phyloP scores from a whole-genome alignment of 2,888 invertebrate species.

The Agonopterix heracliana region DNA sequence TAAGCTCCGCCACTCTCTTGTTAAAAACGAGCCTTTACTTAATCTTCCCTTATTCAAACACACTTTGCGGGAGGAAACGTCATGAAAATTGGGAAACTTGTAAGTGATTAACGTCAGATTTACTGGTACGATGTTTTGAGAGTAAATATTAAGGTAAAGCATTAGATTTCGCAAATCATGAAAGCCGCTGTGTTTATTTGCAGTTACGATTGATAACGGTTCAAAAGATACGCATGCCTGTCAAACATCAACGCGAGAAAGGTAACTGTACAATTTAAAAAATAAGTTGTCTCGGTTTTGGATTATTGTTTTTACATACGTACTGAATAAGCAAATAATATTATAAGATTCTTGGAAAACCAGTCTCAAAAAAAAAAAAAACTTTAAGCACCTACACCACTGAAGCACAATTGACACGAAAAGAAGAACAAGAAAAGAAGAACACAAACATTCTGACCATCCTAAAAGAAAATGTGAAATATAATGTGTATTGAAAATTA shows the following conservation, averaged over 20 bases:
- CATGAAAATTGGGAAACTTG: slow-evolving; percentile 45
- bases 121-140: slow-evolving; percentile 32
- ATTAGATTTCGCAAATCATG: slow-evolving; percentile 45
- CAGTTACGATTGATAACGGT: slow-evolving; percentile 35
- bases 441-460: no score
- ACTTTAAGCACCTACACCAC: no score
- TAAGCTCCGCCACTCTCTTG: slow-evolving; percentile 11
- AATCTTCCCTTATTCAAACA: background rate
- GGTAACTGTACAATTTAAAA: no score
- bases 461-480: no score
- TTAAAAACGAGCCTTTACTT: background rate
- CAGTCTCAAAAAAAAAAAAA: no score
- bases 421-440: no score
- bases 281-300: no score
- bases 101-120: slow-evolving; percentile 42
- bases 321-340: no score
- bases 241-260: slow-evolving; percentile 29
- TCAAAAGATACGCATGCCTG: slow-evolving; percentile 28
- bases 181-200: slow-evolving; percentile 36
- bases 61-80: slow-evolving; percentile 12
- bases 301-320: no score
- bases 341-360: no score
- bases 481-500: slow-evolving; percentile 41
- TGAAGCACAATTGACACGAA: no score
- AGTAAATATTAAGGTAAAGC: slow-evolving; percentile 47